Percentiles rank a stretch among this genome's conserved stretches.
Evolutionary conservation across 53 echinoderm and acorn worm species (phyloP).

Genomic region (Crossaster papposus): DNA sequence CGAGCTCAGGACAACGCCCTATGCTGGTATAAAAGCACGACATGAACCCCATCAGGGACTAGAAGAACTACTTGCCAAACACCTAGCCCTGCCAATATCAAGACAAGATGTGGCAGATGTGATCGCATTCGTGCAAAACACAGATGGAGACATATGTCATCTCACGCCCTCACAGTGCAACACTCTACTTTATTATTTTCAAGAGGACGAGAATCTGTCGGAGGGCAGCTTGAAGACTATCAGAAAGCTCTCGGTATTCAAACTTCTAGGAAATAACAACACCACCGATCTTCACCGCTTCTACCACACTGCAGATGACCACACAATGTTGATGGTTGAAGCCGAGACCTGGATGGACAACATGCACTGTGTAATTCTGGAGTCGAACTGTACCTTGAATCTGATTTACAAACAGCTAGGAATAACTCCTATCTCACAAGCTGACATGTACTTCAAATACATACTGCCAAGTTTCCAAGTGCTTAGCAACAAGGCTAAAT

Average conservation of each 20-base stretch:
- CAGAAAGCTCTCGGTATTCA: constrained; percentile 43
- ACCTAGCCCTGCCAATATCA: not conserved
- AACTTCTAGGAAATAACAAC: not conserved
- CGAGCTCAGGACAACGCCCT: too few species aligned
- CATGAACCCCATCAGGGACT: not conserved
- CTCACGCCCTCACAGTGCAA: not conserved
- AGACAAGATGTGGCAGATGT: constrained; percentile 9
- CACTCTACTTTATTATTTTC: constrained; percentile 51
- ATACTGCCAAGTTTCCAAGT: constrained; percentile 48
- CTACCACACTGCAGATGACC: constrained; percentile 32
- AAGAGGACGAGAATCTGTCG: constrained; percentile 37
- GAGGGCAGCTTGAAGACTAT: constrained; percentile 1
- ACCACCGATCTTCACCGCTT: constrained; percentile 17
- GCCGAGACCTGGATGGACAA: constrained; percentile 28
- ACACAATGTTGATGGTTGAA: constrained; percentile 14
- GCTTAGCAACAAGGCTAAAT: not conserved
- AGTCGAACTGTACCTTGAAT: constrained; percentile 15
- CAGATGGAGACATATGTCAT: not conserved
- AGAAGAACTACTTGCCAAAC: not conserved
- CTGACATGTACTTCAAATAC: constrained; percentile 46
- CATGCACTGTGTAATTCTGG: constrained; percentile 21
- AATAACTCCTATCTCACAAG: constrained; percentile 12
- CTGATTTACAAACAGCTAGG: constrained; percentile 27
- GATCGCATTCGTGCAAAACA: not conserved
- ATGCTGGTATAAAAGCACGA: too few species aligned